Evolutionary conservation across 1,140 invertebrate species (phyloP).

Genomic region (Monomorium pharaonis): DNA sequence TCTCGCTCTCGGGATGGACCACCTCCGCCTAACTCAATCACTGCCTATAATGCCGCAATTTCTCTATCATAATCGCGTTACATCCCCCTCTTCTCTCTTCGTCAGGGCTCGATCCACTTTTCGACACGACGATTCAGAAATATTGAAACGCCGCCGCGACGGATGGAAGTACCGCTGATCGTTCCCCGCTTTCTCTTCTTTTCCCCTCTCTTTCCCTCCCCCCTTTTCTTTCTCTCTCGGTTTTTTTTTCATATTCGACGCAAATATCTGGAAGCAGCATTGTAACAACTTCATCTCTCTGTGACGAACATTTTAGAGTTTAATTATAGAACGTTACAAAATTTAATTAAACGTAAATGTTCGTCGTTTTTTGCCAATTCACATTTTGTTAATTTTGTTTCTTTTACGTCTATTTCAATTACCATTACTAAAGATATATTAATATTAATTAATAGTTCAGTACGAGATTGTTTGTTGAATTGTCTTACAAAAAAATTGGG

Average conservation of each 20-base stretch:
- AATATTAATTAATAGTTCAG: background rate
- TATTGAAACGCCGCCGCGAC: slow-evolving; percentile 66
- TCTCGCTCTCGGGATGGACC: slow-evolving; percentile 70
- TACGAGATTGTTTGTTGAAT: background rate
- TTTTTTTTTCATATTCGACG: slow-evolving; percentile 1
- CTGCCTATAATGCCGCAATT: slow-evolving; percentile 84
- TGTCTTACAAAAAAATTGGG: too few species aligned
- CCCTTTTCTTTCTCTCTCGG: background rate
- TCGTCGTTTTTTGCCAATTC: background rate
- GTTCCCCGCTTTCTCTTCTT: background rate
- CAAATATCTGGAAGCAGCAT: background rate
- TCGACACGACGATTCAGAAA: slow-evolving; percentile 71
- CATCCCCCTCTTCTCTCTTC: slow-evolving; percentile 63
- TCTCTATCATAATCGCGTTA: slow-evolving; percentile 84
- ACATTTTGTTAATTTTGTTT: background rate
- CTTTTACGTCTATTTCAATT: background rate
- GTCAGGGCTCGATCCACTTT: slow-evolving; percentile 67
- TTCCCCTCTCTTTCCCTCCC: background rate
- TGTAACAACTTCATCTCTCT: background rate
- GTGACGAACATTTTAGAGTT: background rate
- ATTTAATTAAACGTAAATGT: background rate
- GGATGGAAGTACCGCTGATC: background rate
- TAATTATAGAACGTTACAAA: too few species aligned
- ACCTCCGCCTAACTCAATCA: slow-evolving; percentile 83
- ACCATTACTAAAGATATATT: background rate